phyloP scores from a whole-genome alignment of 2,888 invertebrate genomes.

The Pollenia labialis region DNA sequence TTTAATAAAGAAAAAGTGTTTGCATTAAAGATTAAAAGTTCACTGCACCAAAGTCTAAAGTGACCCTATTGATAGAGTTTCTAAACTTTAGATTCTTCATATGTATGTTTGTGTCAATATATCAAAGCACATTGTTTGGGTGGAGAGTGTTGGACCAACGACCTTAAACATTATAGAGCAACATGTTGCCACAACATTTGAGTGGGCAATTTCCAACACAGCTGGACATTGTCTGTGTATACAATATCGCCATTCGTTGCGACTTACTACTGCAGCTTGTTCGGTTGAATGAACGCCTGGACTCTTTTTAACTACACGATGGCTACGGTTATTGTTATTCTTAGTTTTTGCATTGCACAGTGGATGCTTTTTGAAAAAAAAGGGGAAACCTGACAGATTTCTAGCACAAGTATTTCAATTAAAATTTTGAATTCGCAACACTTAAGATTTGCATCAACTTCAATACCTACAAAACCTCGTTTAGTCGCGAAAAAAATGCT shows the following conservation, averaged over 20 bases:
- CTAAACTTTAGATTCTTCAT: neutral
- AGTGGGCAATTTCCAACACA: conserved; percentile 72
- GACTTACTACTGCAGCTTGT: conserved; percentile 25
- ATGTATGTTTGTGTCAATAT: conserved; percentile 41
- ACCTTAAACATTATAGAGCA: conserved; percentile 58
- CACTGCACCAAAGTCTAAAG: neutral
- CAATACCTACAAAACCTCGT: too few species aligned
- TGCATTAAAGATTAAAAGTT: neutral
- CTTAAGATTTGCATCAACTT: too few species aligned
- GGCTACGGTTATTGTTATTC: conserved; percentile 37
- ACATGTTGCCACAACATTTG: conserved; percentile 48
- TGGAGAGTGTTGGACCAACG: conserved; percentile 68
- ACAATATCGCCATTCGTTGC: conserved; percentile 40
- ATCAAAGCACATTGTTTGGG: conserved; percentile 55
- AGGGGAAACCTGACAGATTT: too few species aligned
- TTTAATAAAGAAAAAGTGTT: neutral
- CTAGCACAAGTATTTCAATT: too few species aligned
- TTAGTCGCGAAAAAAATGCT: too few species aligned
- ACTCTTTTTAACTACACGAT: conserved; percentile 16
- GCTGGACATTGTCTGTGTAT: conserved; percentile 61
- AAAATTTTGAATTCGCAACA: too few species aligned
- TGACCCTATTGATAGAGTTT: neutral
- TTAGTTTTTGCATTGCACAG: neutral
- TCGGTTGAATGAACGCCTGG: conserved; percentile 19
- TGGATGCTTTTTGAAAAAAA: too few species aligned